Evolutionary conservation across 2,888 invertebrate species (phyloP).

Genomic region (Cephus pulcher): DNA sequence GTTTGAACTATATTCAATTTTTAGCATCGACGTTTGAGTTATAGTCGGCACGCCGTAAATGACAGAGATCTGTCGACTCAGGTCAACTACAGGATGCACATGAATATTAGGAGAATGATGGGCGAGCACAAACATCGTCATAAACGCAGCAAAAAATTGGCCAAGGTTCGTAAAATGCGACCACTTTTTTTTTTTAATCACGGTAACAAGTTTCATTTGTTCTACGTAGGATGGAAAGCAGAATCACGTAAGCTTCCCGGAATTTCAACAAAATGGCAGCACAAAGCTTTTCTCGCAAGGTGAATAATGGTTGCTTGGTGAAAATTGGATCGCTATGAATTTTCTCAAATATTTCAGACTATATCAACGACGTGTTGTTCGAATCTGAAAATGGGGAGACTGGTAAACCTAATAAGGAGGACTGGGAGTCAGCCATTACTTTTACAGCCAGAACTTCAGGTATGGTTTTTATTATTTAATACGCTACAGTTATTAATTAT

Average conservation of each 20-base stretch:
- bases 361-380: constrained; percentile 86
- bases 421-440: constrained; percentile 89
- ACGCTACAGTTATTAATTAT: too few species aligned
- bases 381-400: constrained; percentile 72
- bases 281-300: constrained; percentile 90
- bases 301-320: constrained; percentile 58
- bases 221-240: constrained; percentile 81
- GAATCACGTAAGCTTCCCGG: constrained; percentile 90
- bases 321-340: constrained; percentile 28
- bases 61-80: constrained; percentile 89
- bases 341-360: constrained; percentile 71
- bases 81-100: constrained; percentile 89
- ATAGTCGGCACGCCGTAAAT: constrained; percentile 91
- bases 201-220: background rate
- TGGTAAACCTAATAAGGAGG: constrained; percentile 72
- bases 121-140: constrained; percentile 86
- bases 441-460: constrained; percentile 91
- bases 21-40: constrained; percentile 89
- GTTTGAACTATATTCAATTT: constrained; percentile 37
- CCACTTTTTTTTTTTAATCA: background rate
- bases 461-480: constrained; percentile 70
- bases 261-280: constrained; percentile 90
- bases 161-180: constrained; percentile 72
- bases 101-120: constrained; percentile 88
- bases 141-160: constrained; percentile 85